phyloP scores from a whole-genome alignment of 30 jellyfish, hydroid and myxozoan species.

The Aurelia sp. region DNA sequence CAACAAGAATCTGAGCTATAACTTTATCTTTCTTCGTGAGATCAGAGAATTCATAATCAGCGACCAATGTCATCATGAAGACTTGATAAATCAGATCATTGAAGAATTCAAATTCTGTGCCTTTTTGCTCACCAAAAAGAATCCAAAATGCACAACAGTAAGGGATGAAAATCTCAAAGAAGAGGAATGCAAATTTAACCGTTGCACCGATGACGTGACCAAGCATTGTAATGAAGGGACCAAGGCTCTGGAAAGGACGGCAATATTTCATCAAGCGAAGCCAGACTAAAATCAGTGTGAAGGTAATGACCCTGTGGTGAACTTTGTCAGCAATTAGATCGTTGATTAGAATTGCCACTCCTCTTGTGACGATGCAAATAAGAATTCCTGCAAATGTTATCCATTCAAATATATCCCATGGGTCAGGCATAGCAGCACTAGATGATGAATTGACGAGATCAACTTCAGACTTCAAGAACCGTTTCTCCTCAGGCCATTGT shows the following conservation, averaged over 20 bases:
- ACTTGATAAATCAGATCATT: conserved; percentile 52
- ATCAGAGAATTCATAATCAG: conserved; percentile 84
- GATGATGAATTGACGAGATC: conserved; percentile 74
- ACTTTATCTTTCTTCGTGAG: conserved; percentile 75
- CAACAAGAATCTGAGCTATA: conserved; percentile 93
- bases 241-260: conserved; percentile 91
- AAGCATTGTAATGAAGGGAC: conserved; percentile 90
- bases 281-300: conserved; percentile 88
- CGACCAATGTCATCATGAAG: conserved; percentile 91
- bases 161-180: conserved; percentile 95
- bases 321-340: conserved; percentile 35
- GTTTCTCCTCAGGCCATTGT: conserved; percentile 96
- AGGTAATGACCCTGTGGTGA: conserved; percentile 77
- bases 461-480: conserved; percentile 81
- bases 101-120: conserved; percentile 41
- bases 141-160: conserved; percentile 97
- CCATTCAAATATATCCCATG: conserved; percentile 96
- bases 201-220: conserved; percentile 97
- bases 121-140: conserved; percentile 83
- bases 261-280: conserved; percentile 88
- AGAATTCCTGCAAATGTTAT: conserved; percentile 72
- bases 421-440: conserved; percentile 74
- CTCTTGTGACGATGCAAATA: conserved; percentile 68
- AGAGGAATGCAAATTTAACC: conserved; percentile 88
- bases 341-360: conserved; percentile 39